Evolutionary conservation across 2,888 invertebrate species (phyloP).

Genomic region (Cabera pusaria): DNA sequence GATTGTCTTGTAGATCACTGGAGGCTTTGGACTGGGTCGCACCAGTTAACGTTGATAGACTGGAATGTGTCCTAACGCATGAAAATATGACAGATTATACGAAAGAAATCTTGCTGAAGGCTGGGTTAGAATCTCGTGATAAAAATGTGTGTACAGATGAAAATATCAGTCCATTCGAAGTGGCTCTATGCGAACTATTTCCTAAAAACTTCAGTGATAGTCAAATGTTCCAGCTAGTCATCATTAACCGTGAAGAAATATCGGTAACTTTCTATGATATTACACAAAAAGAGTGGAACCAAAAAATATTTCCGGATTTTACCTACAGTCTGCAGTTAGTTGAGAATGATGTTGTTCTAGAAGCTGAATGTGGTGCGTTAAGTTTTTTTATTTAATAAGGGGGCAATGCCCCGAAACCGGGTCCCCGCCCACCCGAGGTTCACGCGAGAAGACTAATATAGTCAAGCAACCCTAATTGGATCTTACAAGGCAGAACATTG

Average conservation of each 20-base stretch:
- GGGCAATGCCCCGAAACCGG: no score
- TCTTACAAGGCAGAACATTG: no score
- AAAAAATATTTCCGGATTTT: constrained; percentile 72
- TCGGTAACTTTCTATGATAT: constrained; percentile 75
- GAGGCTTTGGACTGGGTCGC: constrained; percentile 25
- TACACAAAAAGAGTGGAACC: constrained; percentile 51
- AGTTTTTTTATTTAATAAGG: no score
- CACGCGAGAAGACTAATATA: no score
- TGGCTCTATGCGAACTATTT: constrained; percentile 60
- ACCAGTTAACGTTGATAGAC: constrained; percentile 29
- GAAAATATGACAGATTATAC: constrained; percentile 34
- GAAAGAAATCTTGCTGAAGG: constrained; percentile 27
- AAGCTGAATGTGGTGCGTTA: constrained; percentile 57
- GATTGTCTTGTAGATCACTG: constrained; percentile 30
- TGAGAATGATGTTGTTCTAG: constrained; percentile 59
- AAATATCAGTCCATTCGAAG: constrained; percentile 29
- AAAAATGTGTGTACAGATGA: no score
- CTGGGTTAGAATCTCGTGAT: constrained; percentile 29
- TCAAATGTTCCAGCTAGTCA: constrained; percentile 59
- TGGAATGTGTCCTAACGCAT: constrained; percentile 28
- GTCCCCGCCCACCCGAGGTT: no score
- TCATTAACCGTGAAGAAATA: constrained; percentile 61
- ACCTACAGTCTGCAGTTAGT: constrained; percentile 69
- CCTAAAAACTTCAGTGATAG: constrained; percentile 57
- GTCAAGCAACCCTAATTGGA: no score